Conservation (phyloP, 1,140 invertebrate species). For the Drosophila auraria region DNA sequence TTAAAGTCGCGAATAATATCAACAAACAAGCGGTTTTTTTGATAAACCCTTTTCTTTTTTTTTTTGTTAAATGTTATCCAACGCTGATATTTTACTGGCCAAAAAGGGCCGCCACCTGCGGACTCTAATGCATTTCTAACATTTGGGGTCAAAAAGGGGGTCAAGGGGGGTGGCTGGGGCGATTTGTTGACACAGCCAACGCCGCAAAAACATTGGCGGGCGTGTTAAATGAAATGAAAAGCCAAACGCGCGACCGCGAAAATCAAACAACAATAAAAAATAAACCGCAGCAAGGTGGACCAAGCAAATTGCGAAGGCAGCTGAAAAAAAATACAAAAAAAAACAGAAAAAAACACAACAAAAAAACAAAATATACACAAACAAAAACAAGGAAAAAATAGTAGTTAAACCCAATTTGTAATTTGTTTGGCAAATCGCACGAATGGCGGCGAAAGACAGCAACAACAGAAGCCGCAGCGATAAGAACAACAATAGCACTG, state of each 20-base stretch:
- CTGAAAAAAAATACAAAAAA: slow-evolving; percentile 31
- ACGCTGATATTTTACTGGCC: slow-evolving; percentile 43
- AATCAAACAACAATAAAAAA: slow-evolving; percentile 84
- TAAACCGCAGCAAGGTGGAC: slow-evolving; percentile 60
- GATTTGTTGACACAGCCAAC: slow-evolving; percentile 72
- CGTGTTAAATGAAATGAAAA: slow-evolving; percentile 80
- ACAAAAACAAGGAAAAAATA: slow-evolving; percentile 46
- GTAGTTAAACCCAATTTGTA: slow-evolving; percentile 80
- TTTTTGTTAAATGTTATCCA: slow-evolving; percentile 23
- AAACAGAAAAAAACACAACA: background rate
- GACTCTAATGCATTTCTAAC: slow-evolving; percentile 66
- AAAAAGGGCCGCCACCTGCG: slow-evolving; percentile 22
- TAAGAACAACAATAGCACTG: slow-evolving; percentile 13
- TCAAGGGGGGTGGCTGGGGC: background rate
- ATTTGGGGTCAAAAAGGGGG: slow-evolving; percentile 6
- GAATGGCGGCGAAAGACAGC: slow-evolving; percentile 58
- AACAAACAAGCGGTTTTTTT: slow-evolving; percentile 31
- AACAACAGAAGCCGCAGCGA: slow-evolving; percentile 35
- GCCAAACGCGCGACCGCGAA: slow-evolving; percentile 79
- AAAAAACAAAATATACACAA: slow-evolving; percentile 15
- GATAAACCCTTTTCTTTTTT: slow-evolving; percentile 12
- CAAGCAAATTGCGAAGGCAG: slow-evolving; percentile 59
- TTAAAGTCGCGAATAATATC: slow-evolving; percentile 25
- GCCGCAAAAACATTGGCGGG: slow-evolving; percentile 75
- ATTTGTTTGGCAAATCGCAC: slow-evolving; percentile 79